Evolutionary conservation across 2,888 invertebrate genomes (phyloP), one percentile per base, ranked within the genome.

Genomic region (Rhyacophila evoluta): DNA sequence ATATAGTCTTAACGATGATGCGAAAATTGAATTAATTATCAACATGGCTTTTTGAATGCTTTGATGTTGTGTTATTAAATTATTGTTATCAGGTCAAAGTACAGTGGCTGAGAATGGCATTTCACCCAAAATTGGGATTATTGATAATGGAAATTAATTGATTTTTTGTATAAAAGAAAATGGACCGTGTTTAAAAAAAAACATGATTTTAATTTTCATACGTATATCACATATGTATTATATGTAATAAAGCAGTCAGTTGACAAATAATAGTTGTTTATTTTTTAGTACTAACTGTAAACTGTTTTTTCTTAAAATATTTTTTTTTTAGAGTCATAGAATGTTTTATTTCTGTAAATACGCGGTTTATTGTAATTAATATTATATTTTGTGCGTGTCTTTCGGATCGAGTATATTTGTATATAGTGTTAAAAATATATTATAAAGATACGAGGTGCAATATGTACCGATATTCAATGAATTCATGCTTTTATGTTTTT

Each of bases 341-440:
- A 55, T 55, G 25, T 55, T 55, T 55, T 55, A 55, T 55, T 55
- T 55, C 19, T 55, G 55, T 55, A 55, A 55, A 55, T 55, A 55
- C 10, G 55, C 55, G 55, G 19, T 19, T 55, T 55, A 55, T 55
- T 55, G 55, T 55, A 55, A 25, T 55, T 55, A 33, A 4, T 33
- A 2, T 33, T 33, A 55, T 19, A 19, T 55, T 19, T 55, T 55
- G 55, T 55, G 55, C 12, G 39, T 41, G 55, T 19, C 55, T 55
- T 19, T 55, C 55, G 55, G 25, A 55, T 55, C 55, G 19, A 55
- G 55, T 55, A 55, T 55, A 55, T 55, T 33, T 55, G 55, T 55
- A 55, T 55, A 55, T 55, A 55, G 19, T 55, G 55, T 55, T 41
- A 2, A 55, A 55, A 19, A 25, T 55, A 55, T 55, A 55, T 55